Base-by-base conservation (phyloP, 30 jellyfish, hydroid and myxozoan genomes). In the Hydractinia symbiolongicarpus region DNA sequence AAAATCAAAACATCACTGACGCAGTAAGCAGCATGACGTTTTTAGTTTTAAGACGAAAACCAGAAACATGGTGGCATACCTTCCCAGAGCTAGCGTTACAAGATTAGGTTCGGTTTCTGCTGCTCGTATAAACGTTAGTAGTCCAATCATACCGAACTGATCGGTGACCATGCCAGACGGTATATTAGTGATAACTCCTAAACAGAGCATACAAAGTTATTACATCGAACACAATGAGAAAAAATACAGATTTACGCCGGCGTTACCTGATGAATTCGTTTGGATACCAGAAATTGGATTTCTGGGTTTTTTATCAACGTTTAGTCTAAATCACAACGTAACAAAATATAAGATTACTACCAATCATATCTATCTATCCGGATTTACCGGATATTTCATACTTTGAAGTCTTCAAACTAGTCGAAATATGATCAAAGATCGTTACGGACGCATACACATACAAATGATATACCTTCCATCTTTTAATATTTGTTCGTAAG, bases 111-210 rank as follows among this genome's bases (percentile, higher is more conserved):
- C 98, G 80, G 98, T 86, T 86, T 91, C 98, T 8, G 98, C 98
- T 5, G 98, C 98, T 81, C 98, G 92, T 73, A 91, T 91, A 74
- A 91, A 91, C 13, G 98, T 91, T 68, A 91, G 81, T 51, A 91
- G 81, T 5, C 98, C 98, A 61, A 91, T 91, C 98, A 91, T 91
- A 17, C 98, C 98, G 76, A 91, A 91, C 76, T 91, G 98, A 71
- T 91, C 98, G 9, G 98, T 91, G 7, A 91, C 98, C 98, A 91
- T 91, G 17, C 98, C 98, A 53, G 95, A 88, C 2, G 98, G 98
- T 52, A 91, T 91, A 61, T 91, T 91, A 82, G 98, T 91, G 50
- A 91, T 87, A 55, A 91, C 98, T 54, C 98, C 98, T 91, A 54
- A 8, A 76, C 17, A 55, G 13, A 53, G 51, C 11, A 71, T 30